These are phyloP conservation scores for Papilio aristodemus DNA, from an alignment of 1,140 invertebrate species.

Conservation along the genomic window DNA sequence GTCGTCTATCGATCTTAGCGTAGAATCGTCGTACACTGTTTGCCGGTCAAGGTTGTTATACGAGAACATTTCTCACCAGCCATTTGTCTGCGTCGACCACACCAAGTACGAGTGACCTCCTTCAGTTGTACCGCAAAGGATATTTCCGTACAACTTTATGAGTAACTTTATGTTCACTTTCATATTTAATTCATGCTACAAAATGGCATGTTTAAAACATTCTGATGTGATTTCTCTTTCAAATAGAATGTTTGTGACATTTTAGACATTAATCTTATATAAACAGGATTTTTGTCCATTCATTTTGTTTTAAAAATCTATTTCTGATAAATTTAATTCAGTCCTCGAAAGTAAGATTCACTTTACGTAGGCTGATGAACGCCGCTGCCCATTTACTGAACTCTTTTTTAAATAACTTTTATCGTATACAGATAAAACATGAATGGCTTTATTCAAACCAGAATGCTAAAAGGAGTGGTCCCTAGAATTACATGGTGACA, in stretches of 20 bases:
- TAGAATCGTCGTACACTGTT: neutral
- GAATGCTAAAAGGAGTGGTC: too few species aligned
- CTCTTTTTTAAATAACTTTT: too few species aligned
- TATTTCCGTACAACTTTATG: neutral
- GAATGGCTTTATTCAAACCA: too few species aligned
- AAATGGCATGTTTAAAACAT: neutral
- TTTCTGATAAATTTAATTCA: too few species aligned
- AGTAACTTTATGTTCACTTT: neutral
- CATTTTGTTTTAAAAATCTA: too few species aligned
- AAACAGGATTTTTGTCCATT: neutral
- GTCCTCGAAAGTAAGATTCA: too few species aligned
- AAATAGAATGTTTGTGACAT: neutral
- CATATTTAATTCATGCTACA: neutral
- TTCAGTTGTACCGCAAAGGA: neutral
- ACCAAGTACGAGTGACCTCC: constrained; percentile 3
- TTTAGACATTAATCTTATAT: neutral
- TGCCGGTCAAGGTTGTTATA: constrained; percentile 10
- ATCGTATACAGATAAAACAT: too few species aligned
- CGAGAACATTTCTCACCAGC: neutral
- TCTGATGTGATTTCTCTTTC: neutral
- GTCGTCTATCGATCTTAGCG: constrained; percentile 2
- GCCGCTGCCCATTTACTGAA: too few species aligned
- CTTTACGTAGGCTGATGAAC: too few species aligned
- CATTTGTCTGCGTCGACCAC: constrained; percentile 6
- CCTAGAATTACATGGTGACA: too few species aligned